Evolutionary conservation across 2,888 invertebrate species (phyloP).

Genomic region (Parnassius orleans): DNA sequence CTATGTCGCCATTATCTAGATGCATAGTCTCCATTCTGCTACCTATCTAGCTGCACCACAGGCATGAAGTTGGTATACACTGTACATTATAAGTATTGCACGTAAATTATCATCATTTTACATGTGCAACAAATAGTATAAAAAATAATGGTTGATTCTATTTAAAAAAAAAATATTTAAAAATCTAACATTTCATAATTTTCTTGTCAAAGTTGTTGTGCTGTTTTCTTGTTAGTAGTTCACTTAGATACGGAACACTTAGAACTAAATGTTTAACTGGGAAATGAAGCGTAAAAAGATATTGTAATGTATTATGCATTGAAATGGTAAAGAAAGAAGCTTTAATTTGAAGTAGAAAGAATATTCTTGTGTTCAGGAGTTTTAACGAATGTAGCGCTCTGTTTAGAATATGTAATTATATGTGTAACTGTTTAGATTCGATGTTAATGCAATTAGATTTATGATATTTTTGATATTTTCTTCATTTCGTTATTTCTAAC

Average conservation of each 20-base stretch:
- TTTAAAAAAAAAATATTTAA: too few species aligned
- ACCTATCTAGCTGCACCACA: too few species aligned
- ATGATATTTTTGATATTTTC: conserved; percentile 23
- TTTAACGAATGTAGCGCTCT: conserved; percentile 53
- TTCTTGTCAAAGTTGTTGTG: conserved; percentile 38
- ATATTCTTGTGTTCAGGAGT: conserved; percentile 67
- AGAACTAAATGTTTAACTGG: conserved; percentile 53
- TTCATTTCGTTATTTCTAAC: conserved; percentile 9
- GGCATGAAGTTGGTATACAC: too few species aligned
- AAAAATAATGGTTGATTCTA: too few species aligned
- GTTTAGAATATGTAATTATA: conserved; percentile 31
- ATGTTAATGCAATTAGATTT: conserved; percentile 7
- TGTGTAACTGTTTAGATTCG: conserved; percentile 17
- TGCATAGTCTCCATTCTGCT: too few species aligned
- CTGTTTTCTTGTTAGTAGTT: conserved; percentile 43
- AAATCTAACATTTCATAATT: neutral
- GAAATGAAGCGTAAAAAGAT: conserved; percentile 47
- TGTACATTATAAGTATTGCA: too few species aligned
- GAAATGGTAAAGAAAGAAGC: conserved; percentile 74
- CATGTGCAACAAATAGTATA: too few species aligned
- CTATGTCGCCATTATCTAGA: too few species aligned
- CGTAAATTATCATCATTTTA: neutral
- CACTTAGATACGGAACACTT: conserved; percentile 54
- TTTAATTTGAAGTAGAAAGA: conserved; percentile 79
- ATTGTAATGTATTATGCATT: conserved; percentile 51